Evolutionary conservation across 2,797 vertebrate species (phyloP).

Genomic region (Pangasius krempfi): DNA sequence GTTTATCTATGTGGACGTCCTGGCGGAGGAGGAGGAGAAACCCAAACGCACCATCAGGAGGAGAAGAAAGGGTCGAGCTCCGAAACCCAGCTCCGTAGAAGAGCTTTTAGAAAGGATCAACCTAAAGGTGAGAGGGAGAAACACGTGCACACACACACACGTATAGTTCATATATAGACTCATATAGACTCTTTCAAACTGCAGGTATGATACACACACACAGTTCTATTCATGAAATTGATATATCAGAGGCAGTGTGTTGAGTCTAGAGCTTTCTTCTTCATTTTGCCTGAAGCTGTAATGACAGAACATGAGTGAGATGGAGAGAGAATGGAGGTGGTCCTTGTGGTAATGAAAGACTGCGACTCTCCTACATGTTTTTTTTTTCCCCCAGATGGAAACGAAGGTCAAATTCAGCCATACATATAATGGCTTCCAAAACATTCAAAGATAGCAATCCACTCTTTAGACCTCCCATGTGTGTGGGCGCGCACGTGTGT

Average conservation of each 20-base stretch:
- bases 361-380: not conserved
- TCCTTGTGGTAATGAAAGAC: constrained; percentile 34
- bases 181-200: not conserved
- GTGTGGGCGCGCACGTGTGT: constrained; percentile 23
- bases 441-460: constrained; percentile 6
- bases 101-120: constrained; percentile 95
- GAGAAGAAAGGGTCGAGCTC: constrained; percentile 86
- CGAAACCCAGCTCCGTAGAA: constrained; percentile 95
- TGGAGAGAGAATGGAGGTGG: constrained; percentile 17
- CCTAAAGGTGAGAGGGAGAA: constrained; percentile 81
- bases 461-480: constrained; percentile 16
- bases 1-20: constrained; percentile 97
- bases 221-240: not conserved
- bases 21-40: constrained; percentile 93
- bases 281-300: constrained; percentile 10
- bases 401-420: constrained; percentile 3
- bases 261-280: constrained; percentile 1
- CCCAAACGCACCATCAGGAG: constrained; percentile 89
- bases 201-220: not conserved
- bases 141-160: not conserved
- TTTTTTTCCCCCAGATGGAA: constrained; percentile 9
- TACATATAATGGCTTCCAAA: constrained; percentile 16
- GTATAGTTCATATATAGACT: not conserved
- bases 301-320: constrained; percentile 30
- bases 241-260: constrained; percentile 2